These are phyloP conservation scores for Aphelocoma californica DNA, from an alignment of 2,797 vertebrate genomes.

Conservation along the genomic window DNA sequence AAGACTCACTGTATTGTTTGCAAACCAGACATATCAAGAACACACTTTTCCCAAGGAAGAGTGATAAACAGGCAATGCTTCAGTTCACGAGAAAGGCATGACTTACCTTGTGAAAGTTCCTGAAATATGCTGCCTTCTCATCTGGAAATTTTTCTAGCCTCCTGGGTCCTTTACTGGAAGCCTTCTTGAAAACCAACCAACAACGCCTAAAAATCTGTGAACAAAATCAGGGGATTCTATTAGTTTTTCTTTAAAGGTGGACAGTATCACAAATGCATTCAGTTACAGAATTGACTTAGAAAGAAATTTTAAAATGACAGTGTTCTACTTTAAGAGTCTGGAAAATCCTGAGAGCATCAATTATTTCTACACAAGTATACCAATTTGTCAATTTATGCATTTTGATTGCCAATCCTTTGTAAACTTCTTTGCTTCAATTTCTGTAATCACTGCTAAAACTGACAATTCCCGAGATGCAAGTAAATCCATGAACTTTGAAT, in stretches of 20 bases:
- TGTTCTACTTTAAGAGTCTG: not conserved
- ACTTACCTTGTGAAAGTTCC: constrained; percentile 95
- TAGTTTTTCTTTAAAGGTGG: not conserved
- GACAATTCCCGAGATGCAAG: not conserved
- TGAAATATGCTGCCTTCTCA: constrained; percentile 97
- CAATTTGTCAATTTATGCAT: not conserved
- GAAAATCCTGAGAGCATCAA: not conserved
- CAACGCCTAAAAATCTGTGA: constrained; percentile 95
- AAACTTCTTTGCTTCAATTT: not conserved
- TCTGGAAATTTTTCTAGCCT: constrained; percentile 98
- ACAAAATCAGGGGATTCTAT: constrained; percentile 41
- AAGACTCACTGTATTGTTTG: not conserved
- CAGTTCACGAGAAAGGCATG: not conserved
- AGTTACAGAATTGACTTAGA: not conserved
- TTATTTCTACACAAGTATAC: not conserved
- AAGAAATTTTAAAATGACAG: not conserved
- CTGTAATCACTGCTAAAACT: not conserved
- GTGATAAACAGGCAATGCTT: not conserved
- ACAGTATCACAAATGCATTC: not conserved
- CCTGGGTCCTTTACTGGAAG: constrained; percentile 96
- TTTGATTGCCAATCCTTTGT: not conserved
- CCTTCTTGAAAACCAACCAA: constrained; percentile 99
- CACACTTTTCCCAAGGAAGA: not conserved
- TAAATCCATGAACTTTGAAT: not conserved
- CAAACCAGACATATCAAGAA: not conserved